Conservation (phyloP, 2,888 invertebrate genomes). For the Amaurobius ferox region DNA sequence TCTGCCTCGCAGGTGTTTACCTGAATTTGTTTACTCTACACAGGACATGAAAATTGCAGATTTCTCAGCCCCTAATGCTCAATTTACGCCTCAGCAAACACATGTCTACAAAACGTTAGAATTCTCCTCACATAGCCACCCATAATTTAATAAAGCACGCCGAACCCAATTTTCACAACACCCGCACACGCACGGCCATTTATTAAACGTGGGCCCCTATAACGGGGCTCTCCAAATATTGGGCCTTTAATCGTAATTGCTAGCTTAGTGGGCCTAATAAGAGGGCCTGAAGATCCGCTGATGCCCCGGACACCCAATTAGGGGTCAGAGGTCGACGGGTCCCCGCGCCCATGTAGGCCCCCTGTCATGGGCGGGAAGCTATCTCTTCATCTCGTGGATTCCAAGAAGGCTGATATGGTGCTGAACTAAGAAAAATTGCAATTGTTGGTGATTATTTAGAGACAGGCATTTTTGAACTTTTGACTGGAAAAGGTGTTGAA, state of each 20-base stretch:
- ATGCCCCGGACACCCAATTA: conserved; percentile 68
- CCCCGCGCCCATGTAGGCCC: conserved; percentile 21
- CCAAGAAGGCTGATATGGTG: background rate
- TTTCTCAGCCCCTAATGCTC: background rate
- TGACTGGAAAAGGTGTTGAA: background rate
- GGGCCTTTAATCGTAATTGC: conserved; percentile 55
- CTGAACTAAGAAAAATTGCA: background rate
- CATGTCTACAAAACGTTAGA: background rate
- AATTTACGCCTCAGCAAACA: conserved; percentile 1
- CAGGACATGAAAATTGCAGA: background rate
- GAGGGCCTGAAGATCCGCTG: conserved; percentile 30
- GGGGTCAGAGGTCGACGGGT: conserved; percentile 50
- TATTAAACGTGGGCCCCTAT: conserved; percentile 6
- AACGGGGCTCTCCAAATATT: conserved; percentile 50
- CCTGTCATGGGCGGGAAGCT: conserved; percentile 38
- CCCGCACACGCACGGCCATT: conserved; percentile 14
- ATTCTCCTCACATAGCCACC: background rate
- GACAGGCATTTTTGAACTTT: background rate
- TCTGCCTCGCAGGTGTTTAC: background rate
- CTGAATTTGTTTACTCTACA: background rate
- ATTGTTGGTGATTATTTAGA: background rate
- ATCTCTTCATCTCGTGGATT: conserved; percentile 31
- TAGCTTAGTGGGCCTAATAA: conserved; percentile 43
- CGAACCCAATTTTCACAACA: conserved; percentile 3
- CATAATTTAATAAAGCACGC: background rate